Evolutionary conservation across 2,797 vertebrate genomes (phyloP), one percentile per base, ranked within the genome.

Genomic region (Telmatherina bonti): DNA sequence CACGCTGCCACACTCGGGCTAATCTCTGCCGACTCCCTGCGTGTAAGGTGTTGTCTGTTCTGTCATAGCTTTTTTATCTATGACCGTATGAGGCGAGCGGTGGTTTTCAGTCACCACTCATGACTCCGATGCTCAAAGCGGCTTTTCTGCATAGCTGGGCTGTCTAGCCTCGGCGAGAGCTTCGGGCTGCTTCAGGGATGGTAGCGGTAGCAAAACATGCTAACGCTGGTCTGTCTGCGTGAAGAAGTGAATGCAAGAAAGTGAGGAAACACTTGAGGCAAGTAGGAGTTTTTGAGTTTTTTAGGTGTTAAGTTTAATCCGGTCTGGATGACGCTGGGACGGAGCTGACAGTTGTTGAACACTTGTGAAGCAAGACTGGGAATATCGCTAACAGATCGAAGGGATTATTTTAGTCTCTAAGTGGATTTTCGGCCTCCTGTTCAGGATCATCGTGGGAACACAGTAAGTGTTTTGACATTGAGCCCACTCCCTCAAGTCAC

Each of bases 401-500:
- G 80, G 90, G 91, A 92, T 92, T 91, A 83, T 83, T 89, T 76
- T 79, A 74, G 54, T 61, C 35, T 72, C 56, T 91, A 87, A 90
- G 87, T 91, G 90, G 91, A 92, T 89, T 86, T n/a, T 85, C 61
- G 89, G 86, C 83, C 87, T 92, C 88, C 76, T 15, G 75, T 53
- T 77, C 78, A 4, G 68, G 81, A 85, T 84, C 72, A 76, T 77
- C 62, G 75, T 82, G 80, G 82, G 73, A 79, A 66, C 33, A 73
- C 67, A 43, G 43, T 43, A 15, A 72, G 80, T 76, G 73, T 83
- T 76, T 84, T 86, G 83, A 88, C 87, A 79, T 77, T 70, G 81
- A 76, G 61, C 67, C 79, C 60, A n/a, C 71, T 55, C 20, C 73
- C 27, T 9, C 45, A 56, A 56, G 58, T 66, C 26, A 51, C 43